These are phyloP conservation scores for Nomada ruficornis DNA, from an alignment of 2,888 invertebrate genomes.

Conservation along the genomic window DNA sequence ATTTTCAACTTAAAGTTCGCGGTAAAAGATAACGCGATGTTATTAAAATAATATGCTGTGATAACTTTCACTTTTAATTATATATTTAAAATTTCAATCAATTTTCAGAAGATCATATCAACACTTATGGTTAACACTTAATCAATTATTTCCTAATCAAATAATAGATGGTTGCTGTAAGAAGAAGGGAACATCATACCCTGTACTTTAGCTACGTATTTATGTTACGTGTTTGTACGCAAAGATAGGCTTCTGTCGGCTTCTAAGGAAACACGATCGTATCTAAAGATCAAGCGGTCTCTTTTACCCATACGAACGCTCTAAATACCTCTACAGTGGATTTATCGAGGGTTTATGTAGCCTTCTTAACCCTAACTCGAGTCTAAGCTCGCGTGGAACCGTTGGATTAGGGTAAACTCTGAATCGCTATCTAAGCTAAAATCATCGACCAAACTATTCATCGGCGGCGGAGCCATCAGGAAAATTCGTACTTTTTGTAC, in stretches of 20 bases:
- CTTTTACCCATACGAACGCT: constrained; percentile 17
- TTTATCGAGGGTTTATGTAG: constrained; percentile 62
- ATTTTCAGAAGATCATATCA: too few species aligned
- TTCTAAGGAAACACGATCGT: neutral
- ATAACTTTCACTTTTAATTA: too few species aligned
- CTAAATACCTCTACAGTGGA: constrained; percentile 49
- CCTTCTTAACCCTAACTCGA: constrained; percentile 65
- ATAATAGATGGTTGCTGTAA: too few species aligned
- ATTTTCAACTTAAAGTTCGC: too few species aligned
- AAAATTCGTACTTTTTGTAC: too few species aligned
- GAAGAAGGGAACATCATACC: too few species aligned
- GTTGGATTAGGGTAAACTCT: constrained; percentile 61
- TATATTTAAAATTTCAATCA: too few species aligned
- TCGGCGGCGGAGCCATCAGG: too few species aligned
- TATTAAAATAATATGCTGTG: too few species aligned
- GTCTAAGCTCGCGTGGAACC: constrained; percentile 53
- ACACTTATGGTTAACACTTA: too few species aligned
- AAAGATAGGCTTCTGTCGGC: neutral
- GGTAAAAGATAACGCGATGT: too few species aligned
- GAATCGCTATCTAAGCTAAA: constrained; percentile 56
- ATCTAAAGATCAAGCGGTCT: constrained; percentile 23
- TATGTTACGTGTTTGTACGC: neutral
- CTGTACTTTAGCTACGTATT: neutral
- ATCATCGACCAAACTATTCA: constrained; percentile 47
- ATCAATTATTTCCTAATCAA: too few species aligned